A percentile compares a stretch with the other conserved stretches of the same genome.
These are phyloP conservation scores for Lasioglossum morio DNA, from an alignment of 2,888 invertebrate species.

Conservation along the genomic window DNA sequence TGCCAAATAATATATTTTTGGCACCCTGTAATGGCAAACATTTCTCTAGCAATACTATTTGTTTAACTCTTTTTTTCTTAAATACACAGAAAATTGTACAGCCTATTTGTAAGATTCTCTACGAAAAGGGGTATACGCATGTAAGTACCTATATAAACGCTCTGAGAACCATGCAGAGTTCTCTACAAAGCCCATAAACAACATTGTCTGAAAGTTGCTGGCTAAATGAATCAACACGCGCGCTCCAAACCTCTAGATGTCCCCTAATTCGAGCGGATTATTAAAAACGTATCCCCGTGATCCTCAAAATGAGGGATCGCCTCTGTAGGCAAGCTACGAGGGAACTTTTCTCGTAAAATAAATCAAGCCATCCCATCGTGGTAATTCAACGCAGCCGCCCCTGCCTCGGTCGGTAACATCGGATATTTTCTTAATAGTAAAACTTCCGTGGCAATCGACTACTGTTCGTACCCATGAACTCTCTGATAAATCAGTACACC, in stretches of 20 bases:
- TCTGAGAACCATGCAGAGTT: background rate
- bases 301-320: constrained; percentile 62
- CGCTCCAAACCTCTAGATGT: constrained; percentile 17
- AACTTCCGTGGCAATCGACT: constrained; percentile 63
- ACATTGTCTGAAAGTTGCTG: background rate
- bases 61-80: no score
- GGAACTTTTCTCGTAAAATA: constrained; percentile 75
- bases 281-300: constrained; percentile 71
- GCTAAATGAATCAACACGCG: constrained; percentile 27
- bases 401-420: constrained; percentile 64
- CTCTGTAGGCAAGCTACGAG: constrained; percentile 55
- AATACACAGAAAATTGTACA: no score
- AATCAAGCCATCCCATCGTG: constrained; percentile 66
- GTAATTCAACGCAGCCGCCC: constrained; percentile 70
- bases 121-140: background rate
- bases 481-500: constrained; percentile 65
- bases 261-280: constrained; percentile 63
- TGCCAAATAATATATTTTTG: no score
- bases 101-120: background rate
- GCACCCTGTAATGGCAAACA: no score
- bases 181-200: background rate
- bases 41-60: no score
- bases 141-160: background rate
- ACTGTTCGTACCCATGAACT: constrained; percentile 66
- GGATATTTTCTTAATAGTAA: constrained; percentile 75